phyloP scores from a whole-genome alignment of 2,113 vertebrate species.

The Oreochromis tanganicae region DNA sequence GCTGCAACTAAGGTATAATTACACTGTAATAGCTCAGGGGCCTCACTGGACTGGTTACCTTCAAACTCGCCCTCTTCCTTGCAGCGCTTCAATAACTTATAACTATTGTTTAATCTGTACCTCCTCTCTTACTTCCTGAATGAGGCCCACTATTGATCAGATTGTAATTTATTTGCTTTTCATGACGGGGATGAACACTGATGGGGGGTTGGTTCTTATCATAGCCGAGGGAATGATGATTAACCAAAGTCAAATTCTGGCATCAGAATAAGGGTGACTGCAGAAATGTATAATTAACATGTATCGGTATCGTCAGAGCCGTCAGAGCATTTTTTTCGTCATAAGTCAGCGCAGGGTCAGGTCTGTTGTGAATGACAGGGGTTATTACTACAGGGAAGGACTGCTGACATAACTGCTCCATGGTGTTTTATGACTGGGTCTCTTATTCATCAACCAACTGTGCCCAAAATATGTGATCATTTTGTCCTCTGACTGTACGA shows the following conservation, averaged over 20 bases:
- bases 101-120: conserved; percentile 46
- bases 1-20: conserved; percentile 60
- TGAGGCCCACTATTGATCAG: conserved; percentile 25
- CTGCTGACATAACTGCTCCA: conserved; percentile 13
- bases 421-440: not conserved
- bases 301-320: not conserved
- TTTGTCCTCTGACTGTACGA: conserved; percentile 2
- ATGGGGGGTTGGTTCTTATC: not conserved
- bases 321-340: not conserved
- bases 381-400: not conserved
- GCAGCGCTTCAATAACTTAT: conserved; percentile 51
- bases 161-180: conserved; percentile 34
- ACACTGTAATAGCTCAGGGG: conserved; percentile 43
- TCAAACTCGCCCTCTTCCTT: conserved; percentile 12
- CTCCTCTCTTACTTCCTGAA: conserved; percentile 49
- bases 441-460: conserved; percentile 44
- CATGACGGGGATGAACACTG: not conserved
- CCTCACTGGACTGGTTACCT: conserved; percentile 52
- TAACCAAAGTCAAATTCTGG: not conserved
- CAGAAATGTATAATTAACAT: not conserved
- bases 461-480: conserved; percentile 40
- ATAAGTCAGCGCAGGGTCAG: conserved; percentile 18
- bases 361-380: not conserved
- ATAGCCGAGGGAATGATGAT: not conserved
- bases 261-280: not conserved